Base-by-base conservation (phyloP, 2,113 vertebrate species). In the Elephantulus edwardii region DNA sequence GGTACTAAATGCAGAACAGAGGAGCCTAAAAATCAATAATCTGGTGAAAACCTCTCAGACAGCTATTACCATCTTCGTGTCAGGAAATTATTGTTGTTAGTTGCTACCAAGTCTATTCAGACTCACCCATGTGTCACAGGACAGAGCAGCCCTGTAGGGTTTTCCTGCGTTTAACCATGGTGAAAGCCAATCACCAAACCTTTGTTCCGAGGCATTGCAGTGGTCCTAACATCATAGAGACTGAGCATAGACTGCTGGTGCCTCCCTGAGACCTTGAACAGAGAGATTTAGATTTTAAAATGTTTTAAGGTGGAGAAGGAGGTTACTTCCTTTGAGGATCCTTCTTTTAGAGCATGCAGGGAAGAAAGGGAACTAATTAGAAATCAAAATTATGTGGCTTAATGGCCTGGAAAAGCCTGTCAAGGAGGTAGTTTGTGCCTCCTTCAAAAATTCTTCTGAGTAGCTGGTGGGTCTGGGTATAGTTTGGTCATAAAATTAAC, bases 31-130 rank as follows among this genome's bases (percentile, higher is more conserved):
- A 88, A 78, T 71, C 17, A 42, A 72, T 35, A 77, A 30, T 9
- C 70, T 76, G 50, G 50, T 70, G 71, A 88, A 88, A 92, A 70
- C 62, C 14, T 20, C 75, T 83, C 71, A 44, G 78, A 62, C 8
- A 62, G 54, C 70, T 28, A 50, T 12, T 78, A 42, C n/a, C 13
- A 30, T 35, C 66, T 22, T 48, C 75, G 72, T 62, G 6, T 76
- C 78, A 42, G 10, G 6, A 66, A 83, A 71, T 52, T 56, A 14
- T 22, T 64, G 64, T 66, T 68, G 64, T 38, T 68, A 38, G 64
- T 38, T 68, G n/a, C 64, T 35, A 68, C 38, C 64, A 35, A 68
- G 64, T 38, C 20, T 6, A 68, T 20, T 68, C 17, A 38, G 17
- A 66, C n/a, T 66, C 62, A n/a, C 64, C 35, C n/a, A 35, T 35